phyloP scores from a whole-genome alignment of 1,140 invertebrate genomes.

The Planococcus citri region DNA sequence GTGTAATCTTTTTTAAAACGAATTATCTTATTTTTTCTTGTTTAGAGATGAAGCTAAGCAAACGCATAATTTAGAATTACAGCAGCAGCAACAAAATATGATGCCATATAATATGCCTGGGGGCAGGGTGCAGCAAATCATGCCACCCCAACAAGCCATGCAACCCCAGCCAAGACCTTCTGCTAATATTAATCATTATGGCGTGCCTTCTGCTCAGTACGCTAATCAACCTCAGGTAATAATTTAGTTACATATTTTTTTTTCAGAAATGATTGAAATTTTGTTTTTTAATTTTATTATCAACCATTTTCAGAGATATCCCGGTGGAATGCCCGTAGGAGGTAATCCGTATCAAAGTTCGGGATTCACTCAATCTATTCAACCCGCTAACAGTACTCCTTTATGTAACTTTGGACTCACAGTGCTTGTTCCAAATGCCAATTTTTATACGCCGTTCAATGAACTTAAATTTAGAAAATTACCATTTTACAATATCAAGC shows the following conservation, averaged over 20 bases:
- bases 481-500: conserved; percentile 83
- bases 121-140: background rate
- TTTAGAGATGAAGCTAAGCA: background rate
- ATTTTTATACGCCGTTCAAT: conserved; percentile 47
- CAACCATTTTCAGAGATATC: background rate
- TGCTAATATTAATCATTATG: background rate
- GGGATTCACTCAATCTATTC: background rate
- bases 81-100: background rate
- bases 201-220: background rate
- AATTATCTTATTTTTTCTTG: background rate
- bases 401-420: background rate
- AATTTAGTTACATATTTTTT: background rate
- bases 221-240: background rate
- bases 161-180: too few relatives aligned
- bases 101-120: background rate
- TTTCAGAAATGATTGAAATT: too few relatives aligned
- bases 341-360: background rate
- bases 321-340: background rate
- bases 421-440: background rate
- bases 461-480: conserved; percentile 81
- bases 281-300: background rate
- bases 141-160: background rate
- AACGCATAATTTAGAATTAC: background rate
- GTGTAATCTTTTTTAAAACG: background rate
- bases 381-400: background rate